These are phyloP conservation scores for Desoria tigrina DNA, from an alignment of 2,888 invertebrate genomes.

Conservation along the genomic window DNA sequence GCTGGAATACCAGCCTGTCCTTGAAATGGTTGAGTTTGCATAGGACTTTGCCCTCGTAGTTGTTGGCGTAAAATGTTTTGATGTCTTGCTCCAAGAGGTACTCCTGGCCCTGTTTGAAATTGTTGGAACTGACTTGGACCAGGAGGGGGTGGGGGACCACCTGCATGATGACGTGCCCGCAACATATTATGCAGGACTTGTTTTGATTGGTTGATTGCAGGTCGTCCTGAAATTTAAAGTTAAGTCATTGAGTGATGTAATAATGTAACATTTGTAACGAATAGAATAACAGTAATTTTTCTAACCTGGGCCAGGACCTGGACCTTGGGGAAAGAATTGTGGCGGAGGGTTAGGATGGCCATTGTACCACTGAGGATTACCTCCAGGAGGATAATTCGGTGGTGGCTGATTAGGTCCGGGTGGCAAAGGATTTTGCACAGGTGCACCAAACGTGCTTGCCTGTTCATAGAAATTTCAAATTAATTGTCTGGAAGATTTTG, in stretches of 20 bases:
- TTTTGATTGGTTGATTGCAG: constrained; percentile 66
- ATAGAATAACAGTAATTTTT: too few relatives aligned
- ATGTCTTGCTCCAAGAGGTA: constrained; percentile 38
- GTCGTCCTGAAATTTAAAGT: constrained; percentile 55
- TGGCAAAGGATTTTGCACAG: constrained; percentile 35
- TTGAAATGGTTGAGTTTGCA: constrained; percentile 42
- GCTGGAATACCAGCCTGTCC: constrained; percentile 44
- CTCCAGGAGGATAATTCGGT: constrained; percentile 49
- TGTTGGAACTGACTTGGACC: constrained; percentile 47
- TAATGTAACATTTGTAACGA: neutral
- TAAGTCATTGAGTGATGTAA: neutral
- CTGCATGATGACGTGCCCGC: constrained; percentile 70
- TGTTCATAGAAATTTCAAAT: constrained; percentile 19
- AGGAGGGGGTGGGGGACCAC: constrained; percentile 58
- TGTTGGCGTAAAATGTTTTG: constrained; percentile 51
- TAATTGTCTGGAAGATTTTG: neutral
- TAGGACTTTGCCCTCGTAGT: constrained; percentile 45
- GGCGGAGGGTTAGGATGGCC: constrained; percentile 38
- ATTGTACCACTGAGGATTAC: constrained; percentile 46
- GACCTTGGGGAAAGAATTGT: constrained; percentile 11
- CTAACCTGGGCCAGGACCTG: constrained; percentile 26
- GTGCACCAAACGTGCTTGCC: constrained; percentile 47
- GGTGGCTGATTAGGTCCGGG: constrained; percentile 45
- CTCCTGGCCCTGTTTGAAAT: constrained; percentile 42
- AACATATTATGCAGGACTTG: constrained; percentile 85